phyloP scores from a whole-genome alignment of 2,797 vertebrate genomes.

The Aeoliscus strigatus region DNA sequence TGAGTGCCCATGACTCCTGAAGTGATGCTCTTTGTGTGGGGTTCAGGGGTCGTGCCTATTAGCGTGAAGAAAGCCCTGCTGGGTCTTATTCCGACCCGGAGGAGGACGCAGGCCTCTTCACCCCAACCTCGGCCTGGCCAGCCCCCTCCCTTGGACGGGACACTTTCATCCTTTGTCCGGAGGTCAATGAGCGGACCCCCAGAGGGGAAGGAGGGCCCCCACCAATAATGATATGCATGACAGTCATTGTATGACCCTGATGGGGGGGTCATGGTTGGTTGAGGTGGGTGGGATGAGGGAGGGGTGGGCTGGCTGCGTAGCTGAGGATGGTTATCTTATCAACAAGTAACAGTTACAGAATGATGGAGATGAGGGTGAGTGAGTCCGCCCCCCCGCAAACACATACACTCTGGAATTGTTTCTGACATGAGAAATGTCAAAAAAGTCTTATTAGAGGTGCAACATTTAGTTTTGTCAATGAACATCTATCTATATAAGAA shows the following conservation, averaged over 20 bases:
- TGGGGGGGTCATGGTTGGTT: conserved; percentile 70
- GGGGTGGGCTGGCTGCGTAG: conserved; percentile 41
- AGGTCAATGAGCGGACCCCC: conserved; percentile 87
- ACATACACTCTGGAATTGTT: no score
- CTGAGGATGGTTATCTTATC: conserved; percentile 64
- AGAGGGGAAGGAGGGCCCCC: conserved; percentile 81
- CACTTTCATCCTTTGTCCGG: conserved; percentile 92
- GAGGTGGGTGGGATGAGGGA: conserved; percentile 58
- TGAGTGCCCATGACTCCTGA: conserved; percentile 72
- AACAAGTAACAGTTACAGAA: conserved; percentile 58
- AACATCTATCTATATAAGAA: no score
- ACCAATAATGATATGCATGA: conserved; percentile 90
- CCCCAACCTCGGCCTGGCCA: conserved; percentile 60
- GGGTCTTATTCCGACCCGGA: conserved; percentile 79
- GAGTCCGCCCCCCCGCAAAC: no score
- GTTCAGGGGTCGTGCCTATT: conserved; percentile 77
- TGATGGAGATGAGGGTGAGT: conserved; percentile 26
- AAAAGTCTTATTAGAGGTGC: no score
- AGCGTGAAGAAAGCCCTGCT: conserved; percentile 79
- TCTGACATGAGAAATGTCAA: no score
- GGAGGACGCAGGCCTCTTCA: conserved; percentile 81
- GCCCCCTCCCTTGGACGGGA: conserved; percentile 74
- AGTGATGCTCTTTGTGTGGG: conserved; percentile 75
- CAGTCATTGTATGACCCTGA: conserved; percentile 76
- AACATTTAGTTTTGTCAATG: no score